These are phyloP conservation scores for Formica aserva DNA, from an alignment of 2,888 invertebrate genomes.

Conservation along the genomic window DNA sequence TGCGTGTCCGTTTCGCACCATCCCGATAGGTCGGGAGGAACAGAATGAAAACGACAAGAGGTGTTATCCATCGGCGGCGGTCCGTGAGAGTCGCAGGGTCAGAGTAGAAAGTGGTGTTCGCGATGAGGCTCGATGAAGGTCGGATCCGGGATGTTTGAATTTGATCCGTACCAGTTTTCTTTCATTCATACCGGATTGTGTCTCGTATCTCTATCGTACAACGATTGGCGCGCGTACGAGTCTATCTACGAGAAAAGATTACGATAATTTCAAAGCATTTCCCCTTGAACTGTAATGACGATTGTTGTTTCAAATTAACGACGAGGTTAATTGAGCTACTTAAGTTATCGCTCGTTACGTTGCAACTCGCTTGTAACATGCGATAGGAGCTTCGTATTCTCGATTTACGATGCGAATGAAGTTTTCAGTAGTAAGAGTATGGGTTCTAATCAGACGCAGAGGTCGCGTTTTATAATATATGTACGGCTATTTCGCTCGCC, in stretches of 20 bases:
- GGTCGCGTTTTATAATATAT: background rate
- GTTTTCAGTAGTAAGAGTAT: slow-evolving; percentile 37
- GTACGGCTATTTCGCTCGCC: background rate
- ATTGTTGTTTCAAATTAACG: background rate
- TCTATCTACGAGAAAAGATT: slow-evolving; percentile 33
- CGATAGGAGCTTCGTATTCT: background rate
- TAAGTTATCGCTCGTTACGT: slow-evolving; percentile 12
- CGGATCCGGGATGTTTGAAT: slow-evolving; percentile 84
- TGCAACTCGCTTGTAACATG: background rate
- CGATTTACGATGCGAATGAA: background rate
- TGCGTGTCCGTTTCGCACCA: slow-evolving; percentile 44
- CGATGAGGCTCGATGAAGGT: slow-evolving; percentile 82
- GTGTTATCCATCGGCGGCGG: slow-evolving; percentile 63
- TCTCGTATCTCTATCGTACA: slow-evolving; percentile 57
- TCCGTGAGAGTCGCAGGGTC: slow-evolving; percentile 80
- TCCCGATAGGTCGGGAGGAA: slow-evolving; percentile 61
- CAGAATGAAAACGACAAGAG: slow-evolving; percentile 83
- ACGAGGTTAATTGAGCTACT: slow-evolving; percentile 3
- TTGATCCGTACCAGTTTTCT: slow-evolving; percentile 80
- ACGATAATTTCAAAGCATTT: slow-evolving; percentile 12
- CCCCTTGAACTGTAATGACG: background rate
- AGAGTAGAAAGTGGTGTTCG: slow-evolving; percentile 85
- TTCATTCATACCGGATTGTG: slow-evolving; percentile 80
- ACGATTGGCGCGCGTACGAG: slow-evolving; percentile 1
- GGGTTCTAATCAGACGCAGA: slow-evolving; percentile 9